Evolutionary conservation across 1,140 invertebrate genomes (phyloP), one percentile per base, ranked within the genome.

Genomic region (Subanguina moxae): DNA sequence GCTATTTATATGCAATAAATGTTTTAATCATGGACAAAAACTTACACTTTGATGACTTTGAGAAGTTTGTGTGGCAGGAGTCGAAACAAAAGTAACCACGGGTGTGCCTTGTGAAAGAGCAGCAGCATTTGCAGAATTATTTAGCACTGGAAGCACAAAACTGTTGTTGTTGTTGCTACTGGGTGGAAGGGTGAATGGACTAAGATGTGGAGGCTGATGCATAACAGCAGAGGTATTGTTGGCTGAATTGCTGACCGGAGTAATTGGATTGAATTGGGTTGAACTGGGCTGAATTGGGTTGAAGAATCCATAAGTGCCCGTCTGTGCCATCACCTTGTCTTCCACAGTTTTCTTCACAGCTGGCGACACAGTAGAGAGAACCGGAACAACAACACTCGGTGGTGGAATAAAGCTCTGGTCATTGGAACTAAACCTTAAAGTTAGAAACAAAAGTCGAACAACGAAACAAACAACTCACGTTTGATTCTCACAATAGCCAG

Each of bases 221-320:
- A 5, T 3, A 3, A 38, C 11, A 38, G 3, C 11, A 5, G 32
- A 5, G 3, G 32, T 38, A 11, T 11, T 38, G 32, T 11, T 38
- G 3, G 11, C 32, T 5, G 32, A 38, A 38, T 11, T 38, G 32
- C 32, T 38, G 11, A 38, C 32, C 11, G 32, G 32, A 5, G 32
- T 38, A 11, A 38, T 38, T 15, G 66, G 69, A 32, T 71, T 71
- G 70, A 71, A 71, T 45, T 11, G 11, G 43, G 43, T 45, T 1
- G 48, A n/a, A 30, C 57, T 30, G 23, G 30, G 21, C 30, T 43
- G 30, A n/a, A 72, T 21, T 15, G 66, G 69, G 45, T 71, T 71
- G 70, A 71, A 71, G n/a, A 71, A 71, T 17, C 69, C 69, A 64
- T 72, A 71, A 25, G 67, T 62, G 42, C 32, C 56, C 17, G 42